Percentiles rank a stretch among this genome's conserved stretches.
These are phyloP conservation scores for Narcine bancroftii DNA, from an alignment of 2,113 vertebrate species.

Conservation along the genomic window DNA sequence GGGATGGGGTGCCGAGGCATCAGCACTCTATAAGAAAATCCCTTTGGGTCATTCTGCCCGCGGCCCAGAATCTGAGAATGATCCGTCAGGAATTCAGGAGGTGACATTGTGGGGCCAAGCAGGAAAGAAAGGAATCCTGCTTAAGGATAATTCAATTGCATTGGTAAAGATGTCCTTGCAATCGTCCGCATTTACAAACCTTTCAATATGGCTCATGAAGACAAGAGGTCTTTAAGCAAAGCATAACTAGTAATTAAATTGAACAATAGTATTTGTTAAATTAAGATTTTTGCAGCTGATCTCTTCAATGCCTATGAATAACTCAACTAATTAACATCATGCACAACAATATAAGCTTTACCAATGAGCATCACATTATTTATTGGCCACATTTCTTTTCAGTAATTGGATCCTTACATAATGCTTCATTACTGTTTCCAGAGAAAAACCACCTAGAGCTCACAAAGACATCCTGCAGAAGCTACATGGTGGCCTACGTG, in stretches of 20 bases:
- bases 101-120: too few species aligned
- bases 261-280: constrained; percentile 10
- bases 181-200: neutral
- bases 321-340: neutral
- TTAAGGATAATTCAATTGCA: neutral
- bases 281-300: constrained; percentile 3
- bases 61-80: neutral
- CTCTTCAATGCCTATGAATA: constrained; percentile 13
- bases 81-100: neutral
- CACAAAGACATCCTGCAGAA: neutral
- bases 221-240: neutral
- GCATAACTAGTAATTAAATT: neutral
- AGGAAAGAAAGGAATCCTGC: neutral
- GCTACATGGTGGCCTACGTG: neutral
- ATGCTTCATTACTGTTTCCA: neutral
- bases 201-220: neutral
- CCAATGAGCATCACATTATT: neutral
- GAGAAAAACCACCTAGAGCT: neutral
- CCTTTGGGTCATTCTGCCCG: neutral
- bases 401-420: neutral
- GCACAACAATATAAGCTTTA: neutral
- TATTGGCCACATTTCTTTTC: neutral
- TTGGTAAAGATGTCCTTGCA: neutral
- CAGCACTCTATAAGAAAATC: neutral
- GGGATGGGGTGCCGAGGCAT: neutral